These are phyloP conservation scores for Trissoscelio sp. DNA, from an alignment of 2,888 invertebrate species.

Conservation along the genomic window DNA sequence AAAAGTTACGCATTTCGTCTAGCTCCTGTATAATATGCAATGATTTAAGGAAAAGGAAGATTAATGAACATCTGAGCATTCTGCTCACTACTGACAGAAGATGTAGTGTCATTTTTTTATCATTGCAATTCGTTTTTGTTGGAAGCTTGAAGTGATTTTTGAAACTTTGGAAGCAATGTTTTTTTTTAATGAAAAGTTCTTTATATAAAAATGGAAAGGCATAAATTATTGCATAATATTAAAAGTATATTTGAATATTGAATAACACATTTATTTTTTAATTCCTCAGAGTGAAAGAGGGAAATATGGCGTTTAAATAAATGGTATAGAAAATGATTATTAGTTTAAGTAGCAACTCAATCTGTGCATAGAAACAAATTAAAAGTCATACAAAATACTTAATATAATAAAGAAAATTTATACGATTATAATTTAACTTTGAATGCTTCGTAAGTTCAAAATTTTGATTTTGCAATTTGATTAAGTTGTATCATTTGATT, in stretches of 20 bases:
- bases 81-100: not conserved
- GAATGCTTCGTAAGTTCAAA: too few species aligned
- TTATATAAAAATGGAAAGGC: not conserved
- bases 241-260: not conserved
- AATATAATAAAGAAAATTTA: too few species aligned
- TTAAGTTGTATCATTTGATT: not conserved
- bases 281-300: not conserved
- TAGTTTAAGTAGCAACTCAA: too few species aligned
- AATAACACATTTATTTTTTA: too few species aligned
- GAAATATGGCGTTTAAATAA: not conserved
- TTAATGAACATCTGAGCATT: conserved; percentile 7
- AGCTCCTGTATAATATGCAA: too few species aligned
- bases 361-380: too few species aligned
- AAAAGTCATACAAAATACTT: too few species aligned
- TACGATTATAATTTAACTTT: too few species aligned
- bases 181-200: not conserved
- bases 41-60: conserved; percentile 23
- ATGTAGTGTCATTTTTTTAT: not conserved
- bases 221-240: not conserved
- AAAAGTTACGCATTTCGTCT: too few species aligned
- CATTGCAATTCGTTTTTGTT: not conserved
- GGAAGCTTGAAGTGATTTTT: conserved; percentile 41
- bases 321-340: not conserved
- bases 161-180: conserved; percentile 27
- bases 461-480: too few species aligned